Evolutionary conservation across 2,113 vertebrate genomes (phyloP), one percentile per base, ranked within the genome.

Genomic region (Cyrtonyx montezumae): DNA sequence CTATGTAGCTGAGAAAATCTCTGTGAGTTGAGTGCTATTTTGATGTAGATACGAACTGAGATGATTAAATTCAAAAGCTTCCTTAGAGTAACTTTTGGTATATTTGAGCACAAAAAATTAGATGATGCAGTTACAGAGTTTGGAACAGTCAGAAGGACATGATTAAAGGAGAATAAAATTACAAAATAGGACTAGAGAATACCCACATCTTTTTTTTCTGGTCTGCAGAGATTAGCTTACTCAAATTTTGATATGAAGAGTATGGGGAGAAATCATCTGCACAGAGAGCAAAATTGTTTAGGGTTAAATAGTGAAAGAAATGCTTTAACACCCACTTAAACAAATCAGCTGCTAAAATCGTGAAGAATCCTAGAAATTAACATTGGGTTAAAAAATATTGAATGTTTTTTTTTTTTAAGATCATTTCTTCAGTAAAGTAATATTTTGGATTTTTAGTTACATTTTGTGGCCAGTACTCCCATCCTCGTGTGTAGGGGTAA

Each of bases 1-100:
- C 96, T 98, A 98, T 13, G 98, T 99, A 67, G 97, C 97, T 53
- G 97, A 97, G 93, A 97, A 97, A 90, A 97, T 99, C 97, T 98
- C 97, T 2, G 99, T 99, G 94, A 99, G 99, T 98, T 86, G 68
- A 88, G 55, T 4, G 49, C 30, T 28, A 5, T 70, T 79, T 87
- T 87, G 30, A 34, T 63, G 42, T 34, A 32, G 5, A 61, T 62
- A 42, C 0, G 1, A 88, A 84, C 62, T 37, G 66, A 92, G 49
- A 21, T 6, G 23, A 55, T 67, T 65, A 1, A 58, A 81, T 92
- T 88, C 18, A 65, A 49, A 85, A 76, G 5, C 3, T 28, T 81
- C 81, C 22, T 4, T 22, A 73, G 68, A 63, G 40, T 15, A 25
- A 76, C 6, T 58, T 91, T 62, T 89, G 25, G 15, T 7, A 5